Percentiles rank a stretch among this genome's conserved stretches.
Evolutionary conservation across 1,140 invertebrate genomes (phyloP).

Genomic region (Ephestia elutella): DNA sequence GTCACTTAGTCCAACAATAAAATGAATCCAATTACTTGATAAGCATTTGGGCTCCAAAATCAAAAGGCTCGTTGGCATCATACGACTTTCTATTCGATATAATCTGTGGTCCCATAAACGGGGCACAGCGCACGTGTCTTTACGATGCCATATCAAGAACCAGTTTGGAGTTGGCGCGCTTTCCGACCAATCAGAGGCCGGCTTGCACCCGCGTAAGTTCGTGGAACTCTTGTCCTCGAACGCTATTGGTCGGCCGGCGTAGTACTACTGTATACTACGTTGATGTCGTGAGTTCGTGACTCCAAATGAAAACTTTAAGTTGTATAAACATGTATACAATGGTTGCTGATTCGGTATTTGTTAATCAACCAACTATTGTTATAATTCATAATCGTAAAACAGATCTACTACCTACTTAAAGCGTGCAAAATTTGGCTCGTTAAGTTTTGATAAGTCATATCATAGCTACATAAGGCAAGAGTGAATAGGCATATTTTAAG

Average conservation of each 20-base stretch:
- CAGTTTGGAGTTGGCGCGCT: slow-evolving; percentile 39
- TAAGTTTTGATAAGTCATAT: neutral
- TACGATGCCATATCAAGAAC: slow-evolving; percentile 24
- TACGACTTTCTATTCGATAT: slow-evolving; percentile 22
- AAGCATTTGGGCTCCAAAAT: slow-evolving; percentile 10
- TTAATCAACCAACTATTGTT: neutral
- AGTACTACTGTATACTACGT: slow-evolving; percentile 6
- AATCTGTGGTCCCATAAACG: slow-evolving; percentile 7
- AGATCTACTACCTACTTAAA: neutral
- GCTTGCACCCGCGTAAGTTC: slow-evolving; percentile 35
- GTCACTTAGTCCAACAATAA: neutral
- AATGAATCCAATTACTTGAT: neutral
- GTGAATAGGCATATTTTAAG: too few species aligned
- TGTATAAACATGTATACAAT: neutral
- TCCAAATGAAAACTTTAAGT: slow-evolving; percentile 7
- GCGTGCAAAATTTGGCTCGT: neutral
- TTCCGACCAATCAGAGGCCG: slow-evolving; percentile 39
- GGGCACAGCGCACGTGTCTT: slow-evolving; percentile 24
- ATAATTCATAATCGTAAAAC: neutral
- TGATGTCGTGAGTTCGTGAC: slow-evolving; percentile 9
- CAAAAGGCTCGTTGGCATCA: slow-evolving; percentile 13
- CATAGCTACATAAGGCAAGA: too few species aligned
- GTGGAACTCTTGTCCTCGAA: slow-evolving; percentile 56
- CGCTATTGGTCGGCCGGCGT: slow-evolving; percentile 28
- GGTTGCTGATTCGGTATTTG: neutral